Evolutionary conservation across 2,113 vertebrate genomes (phyloP).

Genomic region (Nanorana parkeri): DNA sequence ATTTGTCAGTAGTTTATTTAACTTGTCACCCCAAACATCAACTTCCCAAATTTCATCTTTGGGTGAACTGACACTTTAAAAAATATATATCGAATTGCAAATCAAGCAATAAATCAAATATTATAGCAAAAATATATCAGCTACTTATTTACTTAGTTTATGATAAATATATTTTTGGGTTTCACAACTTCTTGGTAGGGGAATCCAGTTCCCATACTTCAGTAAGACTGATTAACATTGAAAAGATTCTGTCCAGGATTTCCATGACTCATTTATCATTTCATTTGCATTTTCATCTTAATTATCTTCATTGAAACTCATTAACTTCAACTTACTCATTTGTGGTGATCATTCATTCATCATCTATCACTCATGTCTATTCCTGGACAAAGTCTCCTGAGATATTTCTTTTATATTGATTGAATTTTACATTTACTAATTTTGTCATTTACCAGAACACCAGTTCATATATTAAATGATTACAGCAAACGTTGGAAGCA

Average conservation of each 20-base stretch:
- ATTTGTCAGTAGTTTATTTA: no score
- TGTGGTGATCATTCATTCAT: constrained; percentile 40
- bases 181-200: background rate
- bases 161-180: no score
- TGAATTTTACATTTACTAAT: constrained; percentile 23
- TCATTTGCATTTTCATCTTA: constrained; percentile 43
- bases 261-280: constrained; percentile 43
- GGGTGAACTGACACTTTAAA: no score
- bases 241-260: constrained; percentile 35
- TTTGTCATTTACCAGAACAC: constrained; percentile 11
- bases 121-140: no score
- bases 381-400: constrained; percentile 6
- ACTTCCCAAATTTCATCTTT: no score
- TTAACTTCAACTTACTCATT: constrained; percentile 45
- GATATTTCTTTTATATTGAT: constrained; percentile 27
- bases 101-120: no score
- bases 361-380: constrained; percentile 35
- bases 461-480: background rate
- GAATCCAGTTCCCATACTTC: constrained; percentile 2
- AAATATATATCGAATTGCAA: no score
- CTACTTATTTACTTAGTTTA: no score
- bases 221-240: constrained; percentile 2
- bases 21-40: no score
- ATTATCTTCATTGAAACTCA: constrained; percentile 45
- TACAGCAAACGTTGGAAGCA: no score